These are phyloP conservation scores for Oophaga pumilio DNA, from an alignment of 2,113 vertebrate genomes.

Conservation along the genomic window DNA sequence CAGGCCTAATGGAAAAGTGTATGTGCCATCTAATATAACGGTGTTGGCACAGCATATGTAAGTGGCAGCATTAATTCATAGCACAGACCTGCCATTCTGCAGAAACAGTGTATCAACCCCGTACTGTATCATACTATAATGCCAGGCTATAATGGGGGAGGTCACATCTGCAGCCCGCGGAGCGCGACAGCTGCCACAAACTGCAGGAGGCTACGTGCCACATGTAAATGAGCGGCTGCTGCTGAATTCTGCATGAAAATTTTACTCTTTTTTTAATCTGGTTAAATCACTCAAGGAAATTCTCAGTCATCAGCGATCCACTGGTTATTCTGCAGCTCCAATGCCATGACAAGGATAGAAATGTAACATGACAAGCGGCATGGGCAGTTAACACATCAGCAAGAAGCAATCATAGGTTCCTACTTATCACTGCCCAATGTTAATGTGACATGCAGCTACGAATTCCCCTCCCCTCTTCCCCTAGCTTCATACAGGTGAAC, in stretches of 20 bases:
- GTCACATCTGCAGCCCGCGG: constrained; percentile 38
- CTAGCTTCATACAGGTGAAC: not conserved
- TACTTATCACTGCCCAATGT: not conserved
- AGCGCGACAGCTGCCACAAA: constrained; percentile 42
- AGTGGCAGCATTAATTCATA: not conserved
- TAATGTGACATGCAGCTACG: not conserved
- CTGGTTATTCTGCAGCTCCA: not conserved
- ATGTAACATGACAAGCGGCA: constrained; percentile 4
- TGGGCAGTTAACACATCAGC: not conserved
- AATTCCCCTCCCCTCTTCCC: not conserved
- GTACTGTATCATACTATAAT: constrained; percentile 14
- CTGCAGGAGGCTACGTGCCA: constrained; percentile 32
- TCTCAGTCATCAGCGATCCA: not conserved
- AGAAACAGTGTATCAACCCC: constrained; percentile 13
- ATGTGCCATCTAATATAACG: not conserved
- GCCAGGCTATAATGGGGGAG: constrained; percentile 42
- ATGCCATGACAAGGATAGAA: not conserved
- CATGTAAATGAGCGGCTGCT: constrained; percentile 28
- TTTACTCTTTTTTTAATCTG: constrained; percentile 1
- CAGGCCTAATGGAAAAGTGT: not conserved
- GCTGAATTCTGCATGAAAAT: constrained; percentile 26
- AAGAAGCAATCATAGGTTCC: not conserved
- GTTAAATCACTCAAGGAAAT: not conserved
- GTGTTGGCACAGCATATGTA: not conserved
- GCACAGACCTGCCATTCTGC: constrained; percentile 9